phyloP scores from a whole-genome alignment of 2,113 vertebrate species.

The Bubo scandiacus region DNA sequence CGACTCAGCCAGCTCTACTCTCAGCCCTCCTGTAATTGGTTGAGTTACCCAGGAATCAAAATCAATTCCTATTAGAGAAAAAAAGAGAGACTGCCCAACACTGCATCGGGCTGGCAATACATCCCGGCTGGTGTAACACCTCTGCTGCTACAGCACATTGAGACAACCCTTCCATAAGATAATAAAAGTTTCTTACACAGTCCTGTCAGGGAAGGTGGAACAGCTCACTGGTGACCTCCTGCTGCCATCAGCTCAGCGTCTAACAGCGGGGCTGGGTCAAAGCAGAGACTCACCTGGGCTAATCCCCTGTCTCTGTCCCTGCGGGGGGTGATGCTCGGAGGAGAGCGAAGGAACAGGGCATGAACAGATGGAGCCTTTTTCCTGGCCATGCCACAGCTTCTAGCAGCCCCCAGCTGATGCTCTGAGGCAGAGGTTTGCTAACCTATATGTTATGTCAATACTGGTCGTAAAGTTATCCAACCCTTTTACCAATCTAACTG shows the following conservation, averaged over 20 bases:
- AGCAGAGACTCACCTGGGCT: background rate
- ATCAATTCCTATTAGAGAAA: background rate
- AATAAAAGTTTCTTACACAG: rapidly evolving
- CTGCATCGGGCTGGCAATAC: background rate
- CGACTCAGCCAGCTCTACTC: background rate
- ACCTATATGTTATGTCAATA: background rate
- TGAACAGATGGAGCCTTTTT: background rate
- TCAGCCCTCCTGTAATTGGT: background rate
- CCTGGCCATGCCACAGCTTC: background rate
- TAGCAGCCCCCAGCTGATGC: rapidly evolving
- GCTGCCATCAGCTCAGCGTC: background rate
- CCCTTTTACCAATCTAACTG: background rate
- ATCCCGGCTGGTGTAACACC: background rate
- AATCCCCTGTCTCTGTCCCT: background rate
- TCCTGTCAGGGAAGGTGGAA: background rate
- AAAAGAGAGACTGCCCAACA: background rate
- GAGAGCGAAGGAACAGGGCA: background rate
- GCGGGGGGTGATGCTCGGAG: background rate
- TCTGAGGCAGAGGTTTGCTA: background rate
- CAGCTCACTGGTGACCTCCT: background rate
- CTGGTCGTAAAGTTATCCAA: background rate
- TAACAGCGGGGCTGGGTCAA: rapidly evolving
- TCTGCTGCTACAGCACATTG: background rate
- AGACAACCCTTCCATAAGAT: background rate
- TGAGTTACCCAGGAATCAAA: background rate